phyloP scores from a whole-genome alignment of 2,888 invertebrate species.

The Pristionchus exspectatus region DNA sequence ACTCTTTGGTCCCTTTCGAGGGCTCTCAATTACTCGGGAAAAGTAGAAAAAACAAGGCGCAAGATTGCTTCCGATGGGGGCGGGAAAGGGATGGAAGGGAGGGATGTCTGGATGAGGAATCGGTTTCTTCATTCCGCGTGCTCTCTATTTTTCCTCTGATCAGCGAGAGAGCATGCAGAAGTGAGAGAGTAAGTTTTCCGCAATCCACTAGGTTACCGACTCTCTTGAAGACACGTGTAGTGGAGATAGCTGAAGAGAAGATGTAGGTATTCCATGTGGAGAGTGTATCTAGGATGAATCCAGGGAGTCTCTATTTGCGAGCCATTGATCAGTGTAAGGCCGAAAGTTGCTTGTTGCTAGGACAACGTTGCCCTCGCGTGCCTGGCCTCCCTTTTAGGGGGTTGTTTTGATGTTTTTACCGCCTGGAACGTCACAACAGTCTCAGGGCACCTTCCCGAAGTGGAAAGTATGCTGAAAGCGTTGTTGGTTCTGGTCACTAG shows the following conservation, averaged over 20 bases:
- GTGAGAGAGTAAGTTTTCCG: neutral
- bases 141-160: neutral
- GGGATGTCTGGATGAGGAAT: neutral
- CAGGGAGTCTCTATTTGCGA: neutral
- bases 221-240: too few relatives aligned
- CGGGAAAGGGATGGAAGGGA: neutral
- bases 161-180: neutral
- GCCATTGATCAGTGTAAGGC: neutral
- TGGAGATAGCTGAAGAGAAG: too few relatives aligned
- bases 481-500: neutral
- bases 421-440: neutral
- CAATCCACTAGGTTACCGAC: too few relatives aligned
- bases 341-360: neutral
- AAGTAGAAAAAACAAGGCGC: conserved; percentile 3
- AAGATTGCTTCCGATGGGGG: conserved; percentile 21
- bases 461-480: neutral
- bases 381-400: neutral
- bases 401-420: neutral
- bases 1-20: neutral
- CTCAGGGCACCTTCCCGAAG: neutral
- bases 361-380: neutral
- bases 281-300: neutral
- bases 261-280: neutral
- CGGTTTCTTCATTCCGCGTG: neutral
- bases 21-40: neutral